These are phyloP conservation scores for Hypomecis punctinalis DNA, from an alignment of 2,888 invertebrate genomes.

Conservation along the genomic window DNA sequence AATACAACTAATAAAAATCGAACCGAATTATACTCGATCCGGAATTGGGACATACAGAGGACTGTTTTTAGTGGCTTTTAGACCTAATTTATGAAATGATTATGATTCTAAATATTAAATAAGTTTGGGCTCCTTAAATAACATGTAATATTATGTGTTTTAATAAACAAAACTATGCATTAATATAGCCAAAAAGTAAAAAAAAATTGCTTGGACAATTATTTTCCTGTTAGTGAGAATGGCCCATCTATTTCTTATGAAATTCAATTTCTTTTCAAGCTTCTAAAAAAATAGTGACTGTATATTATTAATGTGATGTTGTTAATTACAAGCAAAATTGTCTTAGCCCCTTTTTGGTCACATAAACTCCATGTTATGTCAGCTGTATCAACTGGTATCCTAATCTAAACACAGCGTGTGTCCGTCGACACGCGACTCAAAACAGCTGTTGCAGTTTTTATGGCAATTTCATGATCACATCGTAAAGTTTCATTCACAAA, in stretches of 20 bases:
- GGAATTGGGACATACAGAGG: no score
- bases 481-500: constrained; percentile 24
- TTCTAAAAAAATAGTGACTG: no score
- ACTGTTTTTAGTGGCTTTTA: no score
- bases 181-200: background rate
- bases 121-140: background rate
- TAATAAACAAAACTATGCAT: no score
- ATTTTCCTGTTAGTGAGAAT: constrained; percentile 1
- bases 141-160: no score
- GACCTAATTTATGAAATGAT: no score
- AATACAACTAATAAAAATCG: no score
- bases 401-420: constrained; percentile 1
- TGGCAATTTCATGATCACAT: constrained; percentile 7
- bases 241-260: background rate
- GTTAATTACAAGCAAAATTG: no score
- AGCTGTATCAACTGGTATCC: background rate
- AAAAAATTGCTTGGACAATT: background rate
- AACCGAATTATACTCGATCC: no score
- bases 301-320: no score
- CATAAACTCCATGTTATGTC: background rate
- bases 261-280: no score
- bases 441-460: constrained; percentile 23
- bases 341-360: constrained; percentile 25
- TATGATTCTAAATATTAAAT: no score
- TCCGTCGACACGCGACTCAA: constrained; percentile 5